Evolutionary conservation across 2,113 vertebrate genomes (phyloP).

Genomic region (Rattus rattus): DNA sequence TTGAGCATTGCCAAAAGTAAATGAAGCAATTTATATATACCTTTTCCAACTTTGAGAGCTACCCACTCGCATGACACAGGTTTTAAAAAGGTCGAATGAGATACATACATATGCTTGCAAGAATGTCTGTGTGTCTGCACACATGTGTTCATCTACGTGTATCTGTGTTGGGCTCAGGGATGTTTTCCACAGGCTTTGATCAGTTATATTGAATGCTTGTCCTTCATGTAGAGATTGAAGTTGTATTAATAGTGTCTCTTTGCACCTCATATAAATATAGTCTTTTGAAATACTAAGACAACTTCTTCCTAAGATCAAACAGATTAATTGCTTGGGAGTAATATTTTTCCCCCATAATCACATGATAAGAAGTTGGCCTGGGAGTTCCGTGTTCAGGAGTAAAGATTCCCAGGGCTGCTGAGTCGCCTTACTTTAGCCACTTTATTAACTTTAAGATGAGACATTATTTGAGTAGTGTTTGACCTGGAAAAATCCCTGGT

Average conservation of each 20-base stretch:
- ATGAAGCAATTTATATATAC: neutral
- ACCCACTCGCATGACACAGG: neutral
- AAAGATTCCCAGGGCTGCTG: neutral
- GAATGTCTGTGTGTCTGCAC: too few species aligned
- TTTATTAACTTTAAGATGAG: neutral
- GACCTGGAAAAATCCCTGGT: conserved; percentile 5
- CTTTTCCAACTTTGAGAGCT: neutral
- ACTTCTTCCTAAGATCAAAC: neutral
- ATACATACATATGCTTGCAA: neutral
- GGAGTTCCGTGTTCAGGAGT: neutral
- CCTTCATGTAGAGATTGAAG: neutral
- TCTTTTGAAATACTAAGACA: neutral
- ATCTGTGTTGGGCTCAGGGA: too few species aligned
- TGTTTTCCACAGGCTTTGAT: neutral
- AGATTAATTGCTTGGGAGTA: neutral
- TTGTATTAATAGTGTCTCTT: neutral
- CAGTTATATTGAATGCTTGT: neutral
- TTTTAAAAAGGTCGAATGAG: neutral
- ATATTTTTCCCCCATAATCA: conserved; percentile 35
- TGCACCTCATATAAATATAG: neutral
- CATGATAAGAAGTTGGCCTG: neutral
- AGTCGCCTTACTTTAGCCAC: neutral
- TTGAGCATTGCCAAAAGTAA: neutral
- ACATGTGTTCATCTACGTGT: neutral
- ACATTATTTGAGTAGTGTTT: neutral